Evolutionary conservation across 2,797 vertebrate genomes (phyloP).

Genomic region (Varecia variegata): DNA sequence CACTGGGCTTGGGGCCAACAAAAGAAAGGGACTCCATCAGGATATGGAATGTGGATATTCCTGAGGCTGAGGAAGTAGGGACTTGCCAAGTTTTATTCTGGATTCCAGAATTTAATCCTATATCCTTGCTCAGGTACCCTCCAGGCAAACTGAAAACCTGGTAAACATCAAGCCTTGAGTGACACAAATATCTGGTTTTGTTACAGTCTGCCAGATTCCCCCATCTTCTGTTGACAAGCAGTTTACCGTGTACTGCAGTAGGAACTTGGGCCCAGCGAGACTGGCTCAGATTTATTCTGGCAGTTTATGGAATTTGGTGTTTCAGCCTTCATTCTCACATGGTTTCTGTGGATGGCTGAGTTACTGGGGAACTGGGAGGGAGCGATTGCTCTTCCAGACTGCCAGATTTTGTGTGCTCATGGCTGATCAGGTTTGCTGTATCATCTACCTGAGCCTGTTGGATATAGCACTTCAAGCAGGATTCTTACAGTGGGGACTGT

Average conservation of each 20-base stretch:
- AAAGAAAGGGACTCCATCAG: neutral
- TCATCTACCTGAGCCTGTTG: neutral
- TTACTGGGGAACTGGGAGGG: neutral
- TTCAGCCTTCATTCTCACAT: neutral
- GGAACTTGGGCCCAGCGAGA: neutral
- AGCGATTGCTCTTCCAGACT: neutral
- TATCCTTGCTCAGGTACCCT: slow-evolving; percentile 25
- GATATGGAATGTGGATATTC: neutral
- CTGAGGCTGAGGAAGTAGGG: neutral
- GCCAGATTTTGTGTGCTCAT: neutral
- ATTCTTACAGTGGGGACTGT: neutral
- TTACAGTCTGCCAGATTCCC: neutral
- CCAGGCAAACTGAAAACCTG: slow-evolving; percentile 48
- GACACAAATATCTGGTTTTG: slow-evolving; percentile 33
- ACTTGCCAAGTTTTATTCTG: slow-evolving; percentile 41
- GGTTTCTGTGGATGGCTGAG: neutral
- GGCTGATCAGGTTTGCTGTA: neutral
- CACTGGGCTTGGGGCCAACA: neutral
- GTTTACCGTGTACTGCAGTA: neutral
- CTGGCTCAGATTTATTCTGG: slow-evolving; percentile 15
- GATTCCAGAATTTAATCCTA: slow-evolving; percentile 45
- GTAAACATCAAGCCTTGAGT: neutral
- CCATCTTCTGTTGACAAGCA: slow-evolving; percentile 29
- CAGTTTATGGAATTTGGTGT: neutral
- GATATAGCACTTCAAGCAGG: neutral